Evolutionary conservation across 2,797 vertebrate genomes (phyloP).

Genomic region (Anabacerthia variegaticeps): DNA sequence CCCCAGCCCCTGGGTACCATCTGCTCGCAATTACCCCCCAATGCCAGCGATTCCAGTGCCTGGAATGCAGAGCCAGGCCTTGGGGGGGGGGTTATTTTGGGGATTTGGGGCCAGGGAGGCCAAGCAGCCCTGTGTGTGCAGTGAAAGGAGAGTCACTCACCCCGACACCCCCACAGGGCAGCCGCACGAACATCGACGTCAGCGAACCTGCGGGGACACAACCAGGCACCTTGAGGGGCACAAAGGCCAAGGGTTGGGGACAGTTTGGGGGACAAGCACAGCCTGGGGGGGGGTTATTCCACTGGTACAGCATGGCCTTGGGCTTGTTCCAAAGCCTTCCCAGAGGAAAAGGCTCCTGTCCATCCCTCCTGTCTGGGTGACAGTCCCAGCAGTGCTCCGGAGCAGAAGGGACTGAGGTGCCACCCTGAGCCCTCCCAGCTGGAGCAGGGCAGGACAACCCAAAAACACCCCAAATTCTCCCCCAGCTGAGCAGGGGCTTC

Average conservation of each 20-base stretch:
- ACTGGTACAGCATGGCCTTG: no score
- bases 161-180: constrained; percentile 94
- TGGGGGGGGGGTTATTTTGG: no score
- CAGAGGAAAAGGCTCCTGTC: background rate
- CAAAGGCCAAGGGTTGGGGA: background rate
- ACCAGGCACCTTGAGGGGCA: background rate
- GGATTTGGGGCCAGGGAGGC: constrained; percentile 61
- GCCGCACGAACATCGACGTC: constrained; percentile 92
- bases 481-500: background rate
- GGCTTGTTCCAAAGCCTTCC: background rate
- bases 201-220: constrained; percentile 82
- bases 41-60: background rate
- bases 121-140: constrained; percentile 71
- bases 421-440: background rate
- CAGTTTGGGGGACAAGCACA: background rate
- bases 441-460: background rate
- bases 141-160: constrained; percentile 81
- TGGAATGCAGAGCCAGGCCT: constrained; percentile 67
- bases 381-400: background rate
- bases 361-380: background rate
- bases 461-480: background rate
- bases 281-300: no score
- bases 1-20: constrained; percentile 78
- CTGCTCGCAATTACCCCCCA: constrained; percentile 84
- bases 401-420: background rate